phyloP scores from a whole-genome alignment of 1,140 invertebrate species.

The Drosophila tropicalis region DNA sequence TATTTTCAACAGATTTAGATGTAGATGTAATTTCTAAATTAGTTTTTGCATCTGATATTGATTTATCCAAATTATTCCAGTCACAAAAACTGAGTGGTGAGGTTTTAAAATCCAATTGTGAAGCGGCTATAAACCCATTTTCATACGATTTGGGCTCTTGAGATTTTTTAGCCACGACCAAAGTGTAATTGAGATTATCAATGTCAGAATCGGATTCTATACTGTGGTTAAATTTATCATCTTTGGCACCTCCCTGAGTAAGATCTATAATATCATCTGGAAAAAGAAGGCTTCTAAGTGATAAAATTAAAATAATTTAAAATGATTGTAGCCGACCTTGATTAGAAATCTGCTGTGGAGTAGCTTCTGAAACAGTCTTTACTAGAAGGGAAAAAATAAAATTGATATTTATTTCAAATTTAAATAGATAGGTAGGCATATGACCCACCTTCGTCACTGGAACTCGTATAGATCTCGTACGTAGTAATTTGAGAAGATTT shows the following conservation, averaged over 20 bases:
- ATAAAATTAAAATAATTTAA: background rate
- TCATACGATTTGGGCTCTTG: background rate
- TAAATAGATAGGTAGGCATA: background rate
- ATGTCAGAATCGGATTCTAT: slow-evolving; percentile 31
- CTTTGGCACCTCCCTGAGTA: background rate
- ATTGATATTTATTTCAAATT: background rate
- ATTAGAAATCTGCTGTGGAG: background rate
- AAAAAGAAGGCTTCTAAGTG: background rate
- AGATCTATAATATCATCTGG: slow-evolving; percentile 39
- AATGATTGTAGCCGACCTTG: slow-evolving; percentile 10
- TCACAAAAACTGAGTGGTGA: slow-evolving; percentile 32
- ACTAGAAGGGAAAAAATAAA: slow-evolving; percentile 48
- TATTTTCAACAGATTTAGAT: too few species aligned
- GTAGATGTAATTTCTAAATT: slow-evolving; percentile 27
- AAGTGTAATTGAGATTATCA: slow-evolving; percentile 19
- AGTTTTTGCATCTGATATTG: slow-evolving; percentile 18
- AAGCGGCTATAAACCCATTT: slow-evolving; percentile 25
- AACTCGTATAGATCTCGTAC: slow-evolving; percentile 47
- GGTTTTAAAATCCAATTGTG: background rate
- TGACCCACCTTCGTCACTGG: slow-evolving; percentile 68
- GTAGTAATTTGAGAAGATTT: slow-evolving; percentile 17
- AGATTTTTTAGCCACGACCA: background rate
- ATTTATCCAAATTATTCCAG: slow-evolving; percentile 31
- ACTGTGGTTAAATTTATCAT: background rate
- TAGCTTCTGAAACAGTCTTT: slow-evolving; percentile 54